Evolutionary conservation across 1,140 invertebrate genomes (phyloP).

Genomic region (Aphidius ervi): DNA sequence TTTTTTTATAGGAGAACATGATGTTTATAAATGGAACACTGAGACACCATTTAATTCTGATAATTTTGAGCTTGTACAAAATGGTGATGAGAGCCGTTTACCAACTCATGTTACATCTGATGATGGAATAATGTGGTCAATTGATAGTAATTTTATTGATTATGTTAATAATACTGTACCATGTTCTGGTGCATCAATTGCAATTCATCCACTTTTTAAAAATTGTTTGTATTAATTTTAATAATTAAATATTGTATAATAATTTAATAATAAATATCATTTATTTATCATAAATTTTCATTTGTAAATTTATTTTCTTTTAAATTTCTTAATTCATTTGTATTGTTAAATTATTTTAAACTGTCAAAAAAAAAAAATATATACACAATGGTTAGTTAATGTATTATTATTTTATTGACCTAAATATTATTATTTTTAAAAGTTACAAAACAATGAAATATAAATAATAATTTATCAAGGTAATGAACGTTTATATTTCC

Average conservation of each 20-base stretch:
- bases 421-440: too few species aligned
- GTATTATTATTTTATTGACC: too few species aligned
- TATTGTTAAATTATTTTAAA: too few species aligned
- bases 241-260: background rate
- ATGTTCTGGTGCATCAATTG: conserved; percentile 55
- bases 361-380: too few species aligned
- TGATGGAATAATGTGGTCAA: conserved; percentile 58
- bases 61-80: conserved; percentile 58
- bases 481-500: conserved; percentile 10
- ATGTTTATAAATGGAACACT: conserved; percentile 61
- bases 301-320: background rate
- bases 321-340: background rate
- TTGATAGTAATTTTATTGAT: conserved; percentile 65
- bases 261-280: background rate
- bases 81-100: conserved; percentile 57
- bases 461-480: background rate
- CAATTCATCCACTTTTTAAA: conserved; percentile 54
- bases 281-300: background rate
- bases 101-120: conserved; percentile 60
- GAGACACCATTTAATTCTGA: conserved; percentile 54
- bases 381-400: too few species aligned
- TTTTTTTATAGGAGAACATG: conserved; percentile 49
- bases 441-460: background rate
- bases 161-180: conserved; percentile 58
- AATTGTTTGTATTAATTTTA: conserved; percentile 28